phyloP scores from a whole-genome alignment of 2,888 invertebrate species.

The Apodemia zela region DNA sequence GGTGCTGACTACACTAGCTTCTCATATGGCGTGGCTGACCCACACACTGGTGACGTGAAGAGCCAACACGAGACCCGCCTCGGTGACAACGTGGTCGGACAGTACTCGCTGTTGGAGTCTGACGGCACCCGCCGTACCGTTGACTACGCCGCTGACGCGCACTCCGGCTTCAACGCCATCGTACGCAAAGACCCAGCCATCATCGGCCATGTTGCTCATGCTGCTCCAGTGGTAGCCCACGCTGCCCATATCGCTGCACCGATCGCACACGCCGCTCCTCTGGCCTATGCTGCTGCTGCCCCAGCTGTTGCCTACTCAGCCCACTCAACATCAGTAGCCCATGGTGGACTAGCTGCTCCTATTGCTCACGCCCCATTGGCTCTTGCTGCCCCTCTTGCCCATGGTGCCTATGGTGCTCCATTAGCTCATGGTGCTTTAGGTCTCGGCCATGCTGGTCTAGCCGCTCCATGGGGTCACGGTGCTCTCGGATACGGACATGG shows the following conservation, averaged over 20 bases:
- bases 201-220: conserved; percentile 43
- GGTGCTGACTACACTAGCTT: conserved; percentile 66
- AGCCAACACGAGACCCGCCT: no score
- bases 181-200: no score
- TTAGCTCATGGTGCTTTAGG: conserved; percentile 37
- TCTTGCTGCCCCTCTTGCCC: conserved; percentile 31
- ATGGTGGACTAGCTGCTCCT: conserved; percentile 36
- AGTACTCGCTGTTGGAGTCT: no score
- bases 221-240: conserved; percentile 35
- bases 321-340: conserved; percentile 41
- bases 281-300: conserved; percentile 39
- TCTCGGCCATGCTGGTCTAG: conserved; percentile 38
- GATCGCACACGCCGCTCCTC: conserved; percentile 39
- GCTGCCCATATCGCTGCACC: conserved; percentile 36
- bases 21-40: conserved; percentile 72
- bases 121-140: no score
- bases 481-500: conserved; percentile 33
- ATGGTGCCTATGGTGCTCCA: conserved; percentile 41
- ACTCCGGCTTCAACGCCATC: no score
- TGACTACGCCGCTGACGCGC: no score
- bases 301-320: conserved; percentile 36
- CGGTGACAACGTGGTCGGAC: no score
- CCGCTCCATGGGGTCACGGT: conserved; percentile 42
- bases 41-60: no score
- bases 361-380: conserved; percentile 33